Evolutionary conservation across 1,140 invertebrate genomes (phyloP), one percentile per base, ranked within the genome.

Genomic region (Lordiphosa collinella): DNA sequence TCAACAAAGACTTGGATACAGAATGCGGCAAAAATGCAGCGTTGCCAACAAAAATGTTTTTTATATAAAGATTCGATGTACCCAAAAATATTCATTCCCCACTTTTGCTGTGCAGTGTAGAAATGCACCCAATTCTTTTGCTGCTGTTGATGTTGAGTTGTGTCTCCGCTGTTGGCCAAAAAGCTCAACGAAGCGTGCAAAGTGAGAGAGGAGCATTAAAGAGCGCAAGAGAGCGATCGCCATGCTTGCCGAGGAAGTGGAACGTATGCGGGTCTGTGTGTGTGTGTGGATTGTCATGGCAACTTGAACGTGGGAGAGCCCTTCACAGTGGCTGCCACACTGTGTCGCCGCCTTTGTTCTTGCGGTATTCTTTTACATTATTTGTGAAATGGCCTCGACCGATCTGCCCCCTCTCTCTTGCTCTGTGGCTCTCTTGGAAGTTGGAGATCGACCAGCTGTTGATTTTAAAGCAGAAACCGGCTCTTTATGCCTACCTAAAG

Each of bases 241-340:
- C 4, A 9, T 41, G 46, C 47, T 52, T 62, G 56, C 59, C 63
- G 69, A 73, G 73, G 74, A 72, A 79, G 73, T 79, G 69, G 69
- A 79, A 70, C 60, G 55, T 69, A 55, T 36, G 34, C 22, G 44
- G 37, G 38, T 31, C 36, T 35, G 31, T 40, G 14, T 25, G 12
- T 13, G 51, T 41, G 63, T 48, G 48, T 4, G 32, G 50, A 53
- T 54, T 69, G 55, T 38, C 44, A 71, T 70, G 65, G 67, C 58
- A 58, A 43, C 56, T 64, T 62, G 70, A 80, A 80, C 70, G 75
- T 75, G 75, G 75, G 76, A 82, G 76, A 80, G 76, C 71, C 74
- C 75, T 79, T 80, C 53, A 53, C 41, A 44, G 22, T 50, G 10
- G 18, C 35, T 13, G 16, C 36, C 35, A 7, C 38, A 43, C 55